Conservation (phyloP, 2,797 vertebrate genomes). For the Sebastes cheni region DNA sequence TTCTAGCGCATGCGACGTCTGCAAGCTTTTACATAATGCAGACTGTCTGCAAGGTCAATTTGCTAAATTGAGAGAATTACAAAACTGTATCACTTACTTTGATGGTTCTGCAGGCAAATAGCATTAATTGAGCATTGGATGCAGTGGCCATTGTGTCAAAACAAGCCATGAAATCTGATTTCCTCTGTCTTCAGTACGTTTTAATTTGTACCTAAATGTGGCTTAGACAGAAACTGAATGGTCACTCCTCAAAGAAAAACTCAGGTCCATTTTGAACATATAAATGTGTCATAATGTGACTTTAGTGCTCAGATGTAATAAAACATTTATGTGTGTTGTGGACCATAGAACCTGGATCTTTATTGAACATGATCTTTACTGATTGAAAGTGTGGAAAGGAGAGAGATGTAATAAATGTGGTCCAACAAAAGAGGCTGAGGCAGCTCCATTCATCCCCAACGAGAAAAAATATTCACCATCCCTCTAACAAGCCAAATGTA, state of each 20-base stretch:
- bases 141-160: not conserved
- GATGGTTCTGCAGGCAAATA: not conserved
- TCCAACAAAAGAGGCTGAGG: conserved; percentile 46
- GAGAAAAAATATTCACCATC: conserved; percentile 36
- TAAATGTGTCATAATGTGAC: conserved; percentile 9
- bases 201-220: not conserved
- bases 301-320: conserved; percentile 5
- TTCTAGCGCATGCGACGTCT: not conserved
- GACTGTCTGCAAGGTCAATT: not conserved
- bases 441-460: conserved; percentile 38
- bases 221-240: not conserved
- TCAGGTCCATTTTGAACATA: not conserved
- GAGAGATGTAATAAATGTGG: conserved; percentile 26
- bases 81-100: not conserved
- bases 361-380: conserved; percentile 34
- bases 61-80: not conserved
- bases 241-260: not conserved
- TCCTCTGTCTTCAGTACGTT: not conserved
- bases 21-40: accelerated
- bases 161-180: not conserved
- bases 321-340: conserved; percentile 5
- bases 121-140: not conserved
- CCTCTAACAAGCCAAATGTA: conserved; percentile 51
- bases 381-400: conserved; percentile 18
- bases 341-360: conserved; percentile 44